These are phyloP conservation scores for Brachyhypopomus occidentalis DNA, from an alignment of 2,113 vertebrate species.

Conservation along the genomic window DNA sequence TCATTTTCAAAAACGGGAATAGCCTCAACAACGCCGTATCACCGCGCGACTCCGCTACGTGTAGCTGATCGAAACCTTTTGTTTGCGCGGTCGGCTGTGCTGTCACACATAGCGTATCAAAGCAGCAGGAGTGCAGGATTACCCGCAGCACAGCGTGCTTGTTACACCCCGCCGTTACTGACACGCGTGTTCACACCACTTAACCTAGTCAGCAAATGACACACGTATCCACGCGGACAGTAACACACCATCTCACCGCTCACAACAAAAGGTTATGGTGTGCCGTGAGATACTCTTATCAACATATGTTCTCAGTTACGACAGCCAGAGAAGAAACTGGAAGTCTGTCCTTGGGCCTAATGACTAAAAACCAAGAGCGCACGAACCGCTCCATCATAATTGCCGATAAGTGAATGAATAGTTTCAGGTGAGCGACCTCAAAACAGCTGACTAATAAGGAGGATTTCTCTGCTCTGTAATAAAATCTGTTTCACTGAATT, in stretches of 20 bases:
- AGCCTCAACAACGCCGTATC: no score
- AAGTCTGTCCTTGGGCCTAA: neutral
- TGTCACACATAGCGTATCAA: neutral
- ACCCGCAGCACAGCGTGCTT: constrained; percentile 5
- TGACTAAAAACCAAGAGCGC: no score
- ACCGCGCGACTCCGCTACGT: no score
- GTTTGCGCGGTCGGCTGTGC: no score
- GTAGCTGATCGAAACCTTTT: neutral
- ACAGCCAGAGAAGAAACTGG: neutral
- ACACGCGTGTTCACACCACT: neutral
- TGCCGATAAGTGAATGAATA: no score
- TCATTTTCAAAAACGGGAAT: no score
- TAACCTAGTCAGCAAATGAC: neutral
- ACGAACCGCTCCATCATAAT: no score
- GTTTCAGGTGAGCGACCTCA: no score
- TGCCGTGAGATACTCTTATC: neutral
- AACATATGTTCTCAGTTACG: neutral
- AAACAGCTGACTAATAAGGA: no score
- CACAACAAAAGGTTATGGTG: neutral
- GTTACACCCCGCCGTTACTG: neutral
- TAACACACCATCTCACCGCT: neutral
- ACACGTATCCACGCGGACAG: constrained; percentile 3
- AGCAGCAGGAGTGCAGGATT: neutral
- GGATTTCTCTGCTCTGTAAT: neutral
- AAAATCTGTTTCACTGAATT: neutral